phyloP scores from a whole-genome alignment of 1,140 invertebrate genomes.

The Pachypsylla venusta region DNA sequence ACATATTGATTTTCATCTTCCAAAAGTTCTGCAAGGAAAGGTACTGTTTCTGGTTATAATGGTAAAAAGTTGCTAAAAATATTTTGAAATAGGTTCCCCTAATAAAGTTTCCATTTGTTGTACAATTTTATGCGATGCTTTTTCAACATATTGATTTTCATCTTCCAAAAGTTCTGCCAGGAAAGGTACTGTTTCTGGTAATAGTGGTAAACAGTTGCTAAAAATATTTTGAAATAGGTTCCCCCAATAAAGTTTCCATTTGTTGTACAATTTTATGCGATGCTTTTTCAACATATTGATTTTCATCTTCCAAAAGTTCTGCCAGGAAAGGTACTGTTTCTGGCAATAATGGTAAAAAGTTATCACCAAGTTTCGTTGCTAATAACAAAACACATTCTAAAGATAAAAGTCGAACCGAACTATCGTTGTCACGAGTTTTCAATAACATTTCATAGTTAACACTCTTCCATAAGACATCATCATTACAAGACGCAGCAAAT shows the following conservation, averaged over 20 bases:
- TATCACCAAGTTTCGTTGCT: slow-evolving; percentile 59
- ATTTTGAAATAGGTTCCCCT: slow-evolving; percentile 70
- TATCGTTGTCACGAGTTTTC: slow-evolving; percentile 61
- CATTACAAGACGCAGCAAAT: slow-evolving; percentile 60
- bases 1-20: slow-evolving; percentile 67
- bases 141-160: slow-evolving; percentile 61
- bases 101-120: slow-evolving; percentile 63
- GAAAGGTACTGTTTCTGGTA: slow-evolving; percentile 71
- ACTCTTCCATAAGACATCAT: slow-evolving; percentile 75
- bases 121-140: slow-evolving; percentile 51
- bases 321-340: slow-evolving; percentile 72
- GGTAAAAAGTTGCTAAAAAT: slow-evolving; percentile 66
- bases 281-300: slow-evolving; percentile 53
- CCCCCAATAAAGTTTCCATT: slow-evolving; percentile 63
- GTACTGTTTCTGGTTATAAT: slow-evolving; percentile 63
- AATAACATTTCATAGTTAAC: slow-evolving; percentile 77
- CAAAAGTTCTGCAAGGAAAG: slow-evolving; percentile 64
- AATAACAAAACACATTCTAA: slow-evolving; percentile 43
- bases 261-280: slow-evolving; percentile 57
- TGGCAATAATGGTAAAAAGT: slow-evolving; percentile 60
- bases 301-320: slow-evolving; percentile 70
- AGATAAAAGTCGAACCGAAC: slow-evolving; percentile 31
- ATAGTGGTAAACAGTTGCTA: slow-evolving; percentile 58
- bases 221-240: slow-evolving; percentile 71
- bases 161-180: slow-evolving; percentile 70